These are phyloP conservation scores for Phrynosoma platyrhinos DNA, from an alignment of 2,113 vertebrate genomes.

Conservation along the genomic window DNA sequence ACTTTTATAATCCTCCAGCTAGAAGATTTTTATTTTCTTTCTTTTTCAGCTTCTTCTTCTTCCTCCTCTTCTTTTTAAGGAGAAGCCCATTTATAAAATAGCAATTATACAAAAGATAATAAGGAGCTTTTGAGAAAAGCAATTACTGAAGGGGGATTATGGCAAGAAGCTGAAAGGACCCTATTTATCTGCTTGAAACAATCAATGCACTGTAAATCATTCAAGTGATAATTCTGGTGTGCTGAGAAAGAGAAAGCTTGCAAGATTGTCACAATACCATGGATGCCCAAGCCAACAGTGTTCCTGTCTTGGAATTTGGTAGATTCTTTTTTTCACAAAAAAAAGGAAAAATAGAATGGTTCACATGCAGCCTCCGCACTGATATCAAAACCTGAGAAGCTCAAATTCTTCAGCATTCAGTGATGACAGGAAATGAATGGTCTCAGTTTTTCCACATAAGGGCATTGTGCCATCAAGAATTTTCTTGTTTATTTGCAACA, in stretches of 20 bases:
- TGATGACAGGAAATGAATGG: not conserved
- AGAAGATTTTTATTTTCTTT: not conserved
- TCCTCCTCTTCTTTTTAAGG: not conserved
- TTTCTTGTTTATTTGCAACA: slow-evolving; percentile 9
- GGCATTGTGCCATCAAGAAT: not conserved
- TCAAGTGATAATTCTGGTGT: slow-evolving; percentile 13
- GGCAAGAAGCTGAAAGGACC: slow-evolving; percentile 26
- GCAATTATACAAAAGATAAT: slow-evolving; percentile 19
- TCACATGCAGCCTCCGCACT: not conserved
- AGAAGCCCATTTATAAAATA: slow-evolving; percentile 15
- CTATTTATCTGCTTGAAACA: slow-evolving; percentile 30
- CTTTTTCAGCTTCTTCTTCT: too few relatives aligned
- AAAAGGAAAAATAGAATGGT: not conserved
- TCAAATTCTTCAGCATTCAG: not conserved
- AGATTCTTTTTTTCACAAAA: not conserved
- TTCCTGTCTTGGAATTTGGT: not conserved
- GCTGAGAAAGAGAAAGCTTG: not conserved
- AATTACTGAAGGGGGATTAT: slow-evolving; percentile 24
- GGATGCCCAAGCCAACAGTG: slow-evolving; percentile 13
- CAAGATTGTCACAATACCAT: slow-evolving; percentile 3
- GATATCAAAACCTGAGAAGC: slow-evolving; percentile 16
- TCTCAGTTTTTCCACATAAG: slow-evolving; percentile 5
- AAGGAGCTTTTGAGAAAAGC: slow-evolving; percentile 3
- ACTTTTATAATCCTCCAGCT: not conserved
- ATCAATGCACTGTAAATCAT: slow-evolving; percentile 36